phyloP scores from a whole-genome alignment of 1,140 invertebrate species.

The Scaptomyza pallida region DNA sequence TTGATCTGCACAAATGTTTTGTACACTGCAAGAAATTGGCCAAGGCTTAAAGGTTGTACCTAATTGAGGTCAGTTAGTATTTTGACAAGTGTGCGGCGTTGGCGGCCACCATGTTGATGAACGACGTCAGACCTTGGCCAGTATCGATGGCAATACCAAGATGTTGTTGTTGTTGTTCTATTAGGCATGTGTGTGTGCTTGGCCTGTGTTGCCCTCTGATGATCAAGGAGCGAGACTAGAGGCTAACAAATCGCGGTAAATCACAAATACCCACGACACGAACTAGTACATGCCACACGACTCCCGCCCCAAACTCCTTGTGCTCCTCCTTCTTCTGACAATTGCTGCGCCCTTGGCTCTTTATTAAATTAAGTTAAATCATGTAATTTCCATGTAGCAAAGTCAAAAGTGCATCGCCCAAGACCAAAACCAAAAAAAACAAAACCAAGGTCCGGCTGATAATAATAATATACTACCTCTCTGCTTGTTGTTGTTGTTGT shows the following conservation, averaged over 20 bases:
- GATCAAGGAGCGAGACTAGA: slow-evolving; percentile 20
- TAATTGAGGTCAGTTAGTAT: slow-evolving; percentile 50
- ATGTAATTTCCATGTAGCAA: slow-evolving; percentile 78
- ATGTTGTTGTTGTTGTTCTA: slow-evolving; percentile 5
- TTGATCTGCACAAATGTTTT: slow-evolving; percentile 67
- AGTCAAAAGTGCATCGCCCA: slow-evolving; percentile 72
- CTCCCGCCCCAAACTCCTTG: slow-evolving; percentile 7
- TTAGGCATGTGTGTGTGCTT: slow-evolving; percentile 30
- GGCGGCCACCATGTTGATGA: slow-evolving; percentile 66
- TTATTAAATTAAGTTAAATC: slow-evolving; percentile 83
- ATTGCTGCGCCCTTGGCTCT: slow-evolving; percentile 71
- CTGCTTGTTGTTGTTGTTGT: not conserved
- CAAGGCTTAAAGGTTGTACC: not conserved
- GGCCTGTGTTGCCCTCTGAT: slow-evolving; percentile 12
- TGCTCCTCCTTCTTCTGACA: too few relatives aligned
- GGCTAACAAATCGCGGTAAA: slow-evolving; percentile 65
- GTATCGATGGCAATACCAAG: slow-evolving; percentile 46
- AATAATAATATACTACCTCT: slow-evolving; percentile 26
- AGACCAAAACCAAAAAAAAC: slow-evolving; percentile 24
- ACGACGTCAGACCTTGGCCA: slow-evolving; percentile 30
- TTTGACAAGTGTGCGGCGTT: slow-evolving; percentile 63
- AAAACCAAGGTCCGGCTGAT: slow-evolving; percentile 29
- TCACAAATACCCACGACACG: slow-evolving; percentile 73
- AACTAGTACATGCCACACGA: slow-evolving; percentile 39
- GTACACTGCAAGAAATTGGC: slow-evolving; percentile 63